Evolutionary conservation across 37 sponge, comb jelly and placozoan genomes (phyloP).

Genomic region (Eunapius fragilis): DNA sequence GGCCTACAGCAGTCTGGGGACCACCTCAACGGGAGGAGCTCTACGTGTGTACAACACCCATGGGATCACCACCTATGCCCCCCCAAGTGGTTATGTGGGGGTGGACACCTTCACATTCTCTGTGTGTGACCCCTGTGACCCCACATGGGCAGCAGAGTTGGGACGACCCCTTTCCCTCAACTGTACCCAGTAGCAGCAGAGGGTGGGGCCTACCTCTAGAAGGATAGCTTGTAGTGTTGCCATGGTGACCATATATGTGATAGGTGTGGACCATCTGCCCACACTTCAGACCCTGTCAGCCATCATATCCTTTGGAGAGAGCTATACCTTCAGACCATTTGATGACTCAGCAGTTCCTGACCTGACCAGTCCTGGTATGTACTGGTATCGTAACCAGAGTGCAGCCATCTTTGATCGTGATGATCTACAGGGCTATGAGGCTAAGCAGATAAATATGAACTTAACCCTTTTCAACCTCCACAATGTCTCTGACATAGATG

Average conservation of each 20-base stretch:
- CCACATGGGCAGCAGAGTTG: slow-evolving; percentile 55
- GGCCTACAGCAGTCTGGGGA: slow-evolving; percentile 24
- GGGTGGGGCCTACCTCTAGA: slow-evolving; percentile 71
- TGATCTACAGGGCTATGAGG: slow-evolving; percentile 62
- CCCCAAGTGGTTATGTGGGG: slow-evolving; percentile 75
- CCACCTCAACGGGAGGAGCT: slow-evolving; percentile 50
- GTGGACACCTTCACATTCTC: slow-evolving; percentile 74
- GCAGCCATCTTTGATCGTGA: slow-evolving; percentile 72
- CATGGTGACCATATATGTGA: slow-evolving; percentile 46
- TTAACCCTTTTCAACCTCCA: slow-evolving; percentile 54
- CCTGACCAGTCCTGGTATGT: slow-evolving; percentile 14
- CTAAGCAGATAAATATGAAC: slow-evolving; percentile 27
- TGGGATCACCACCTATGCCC: slow-evolving; percentile 83
- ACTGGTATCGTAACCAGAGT: slow-evolving; percentile 46
- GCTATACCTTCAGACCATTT: slow-evolving; percentile 67
- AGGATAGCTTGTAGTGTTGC: slow-evolving; percentile 71
- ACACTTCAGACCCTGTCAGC: slow-evolving; percentile 55
- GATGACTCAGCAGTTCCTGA: slow-evolving; percentile 25
- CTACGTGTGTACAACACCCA: slow-evolving; percentile 87
- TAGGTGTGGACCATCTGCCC: slow-evolving; percentile 84
- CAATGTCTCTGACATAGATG: slow-evolving; percentile 59
- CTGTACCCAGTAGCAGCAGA: slow-evolving; percentile 45
- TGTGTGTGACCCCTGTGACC: slow-evolving; percentile 88
- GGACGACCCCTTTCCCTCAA: slow-evolving; percentile 45
- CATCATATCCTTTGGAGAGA: slow-evolving; percentile 7